Evolutionary conservation across 2,797 vertebrate genomes (phyloP).

Genomic region (Muscicapa comitata): DNA sequence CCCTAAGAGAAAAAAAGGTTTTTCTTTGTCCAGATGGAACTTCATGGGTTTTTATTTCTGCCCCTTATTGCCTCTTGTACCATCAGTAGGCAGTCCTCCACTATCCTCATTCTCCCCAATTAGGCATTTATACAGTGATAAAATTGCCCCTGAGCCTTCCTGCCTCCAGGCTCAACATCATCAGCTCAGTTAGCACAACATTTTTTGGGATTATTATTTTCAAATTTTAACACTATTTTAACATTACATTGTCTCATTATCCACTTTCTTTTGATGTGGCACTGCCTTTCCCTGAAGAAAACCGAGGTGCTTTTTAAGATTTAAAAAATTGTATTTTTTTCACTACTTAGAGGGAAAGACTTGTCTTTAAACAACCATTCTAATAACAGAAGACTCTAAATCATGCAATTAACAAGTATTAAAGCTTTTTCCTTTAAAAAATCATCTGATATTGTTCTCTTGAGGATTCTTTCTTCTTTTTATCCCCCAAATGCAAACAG

Average conservation of each 20-base stretch:
- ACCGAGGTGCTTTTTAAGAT: neutral
- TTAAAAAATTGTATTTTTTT: rapidly evolving
- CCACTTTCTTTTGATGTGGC: neutral
- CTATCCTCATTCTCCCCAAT: neutral
- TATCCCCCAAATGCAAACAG: neutral
- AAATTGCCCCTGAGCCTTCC: neutral
- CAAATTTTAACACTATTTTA: neutral
- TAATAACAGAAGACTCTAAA: neutral
- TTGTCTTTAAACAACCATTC: neutral
- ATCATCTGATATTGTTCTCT: neutral
- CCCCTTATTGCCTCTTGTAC: neutral
- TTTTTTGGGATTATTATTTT: neutral
- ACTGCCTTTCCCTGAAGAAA: neutral
- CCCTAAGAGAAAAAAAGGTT: neutral
- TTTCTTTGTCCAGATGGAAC: neutral
- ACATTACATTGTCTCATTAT: neutral
- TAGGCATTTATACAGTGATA: neutral
- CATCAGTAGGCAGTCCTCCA: neutral
- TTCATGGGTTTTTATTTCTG: neutral
- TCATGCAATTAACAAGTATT: constrained; percentile 5
- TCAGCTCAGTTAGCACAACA: neutral
- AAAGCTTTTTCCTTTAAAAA: neutral
- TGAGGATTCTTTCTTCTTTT: neutral
- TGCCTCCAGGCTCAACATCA: neutral
- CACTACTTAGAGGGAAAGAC: neutral